Evolutionary conservation across 2,797 vertebrate species (phyloP).

Genomic region (Otolemur crassicaudatus): DNA sequence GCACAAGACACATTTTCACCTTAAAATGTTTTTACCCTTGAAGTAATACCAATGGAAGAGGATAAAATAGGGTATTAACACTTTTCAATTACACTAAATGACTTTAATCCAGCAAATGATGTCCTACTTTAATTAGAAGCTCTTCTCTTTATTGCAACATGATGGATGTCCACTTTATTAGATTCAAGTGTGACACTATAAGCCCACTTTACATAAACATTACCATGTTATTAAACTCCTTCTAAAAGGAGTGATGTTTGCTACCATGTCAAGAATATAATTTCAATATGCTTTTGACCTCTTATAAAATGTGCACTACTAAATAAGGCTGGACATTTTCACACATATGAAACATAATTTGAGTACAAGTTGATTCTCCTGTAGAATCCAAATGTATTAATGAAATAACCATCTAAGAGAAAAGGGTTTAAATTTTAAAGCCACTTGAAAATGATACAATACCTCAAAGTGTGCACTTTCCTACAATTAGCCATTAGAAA

Average conservation of each 20-base stretch:
- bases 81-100: constrained; percentile 95
- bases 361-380: constrained; percentile 58
- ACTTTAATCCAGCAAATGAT: constrained; percentile 94
- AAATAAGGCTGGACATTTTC: constrained; percentile 62
- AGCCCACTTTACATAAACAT: constrained; percentile 92
- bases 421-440: constrained; percentile 72
- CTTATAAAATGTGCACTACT: constrained; percentile 72
- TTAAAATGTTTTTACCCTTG: constrained; percentile 90
- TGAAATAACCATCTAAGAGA: constrained; percentile 66
- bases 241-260: constrained; percentile 86
- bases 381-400: constrained; percentile 65
- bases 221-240: constrained; percentile 87
- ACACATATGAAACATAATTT: constrained; percentile 50
- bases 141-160: constrained; percentile 90
- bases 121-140: constrained; percentile 93
- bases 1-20: constrained; percentile 90
- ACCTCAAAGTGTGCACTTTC: constrained; percentile 73
- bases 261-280: constrained; percentile 79
- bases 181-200: constrained; percentile 92
- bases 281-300: constrained; percentile 77
- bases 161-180: constrained; percentile 94
- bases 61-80: constrained; percentile 93
- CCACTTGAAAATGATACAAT: constrained; percentile 73
- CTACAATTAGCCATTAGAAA: constrained; percentile 79
- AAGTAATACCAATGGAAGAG: constrained; percentile 90